Evolutionary conservation across 2,113 vertebrate species (phyloP).

Genomic region (Tragelaphus buxtoni): DNA sequence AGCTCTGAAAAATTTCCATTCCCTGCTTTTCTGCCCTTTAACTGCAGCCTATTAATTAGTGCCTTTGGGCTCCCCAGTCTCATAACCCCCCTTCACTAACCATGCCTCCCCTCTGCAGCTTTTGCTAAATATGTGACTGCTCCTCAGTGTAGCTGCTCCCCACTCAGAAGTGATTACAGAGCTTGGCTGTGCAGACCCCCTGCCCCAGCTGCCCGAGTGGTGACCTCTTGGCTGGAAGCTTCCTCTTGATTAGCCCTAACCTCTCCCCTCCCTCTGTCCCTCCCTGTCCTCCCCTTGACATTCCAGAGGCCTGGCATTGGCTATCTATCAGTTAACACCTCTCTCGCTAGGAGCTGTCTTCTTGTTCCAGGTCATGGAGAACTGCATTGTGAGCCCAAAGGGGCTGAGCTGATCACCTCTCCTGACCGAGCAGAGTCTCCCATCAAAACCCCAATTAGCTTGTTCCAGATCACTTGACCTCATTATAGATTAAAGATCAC

Average conservation of each 20-base stretch:
- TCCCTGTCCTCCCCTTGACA: background rate
- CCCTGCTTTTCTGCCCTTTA: slow-evolving; percentile 8
- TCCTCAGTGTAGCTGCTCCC: background rate
- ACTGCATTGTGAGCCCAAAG: background rate
- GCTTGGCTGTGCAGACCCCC: slow-evolving; percentile 33
- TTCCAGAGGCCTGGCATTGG: background rate
- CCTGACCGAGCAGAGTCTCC: background rate
- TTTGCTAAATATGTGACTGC: slow-evolving; percentile 19
- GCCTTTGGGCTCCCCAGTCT: background rate
- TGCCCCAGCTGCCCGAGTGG: slow-evolving; percentile 29
- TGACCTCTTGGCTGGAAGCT: background rate
- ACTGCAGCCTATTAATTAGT: slow-evolving; percentile 52
- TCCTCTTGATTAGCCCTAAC: slow-evolving; percentile 57
- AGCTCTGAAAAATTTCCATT: slow-evolving; percentile 20
- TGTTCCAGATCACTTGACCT: background rate
- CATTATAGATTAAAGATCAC: background rate
- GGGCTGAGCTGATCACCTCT: background rate
- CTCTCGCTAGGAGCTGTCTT: background rate
- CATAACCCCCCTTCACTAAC: background rate
- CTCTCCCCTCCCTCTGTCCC: background rate
- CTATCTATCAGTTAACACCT: background rate
- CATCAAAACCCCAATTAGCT: background rate
- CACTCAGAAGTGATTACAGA: slow-evolving; percentile 50
- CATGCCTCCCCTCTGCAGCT: background rate
- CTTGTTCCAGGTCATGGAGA: background rate